phyloP scores from a whole-genome alignment of 2,888 invertebrate species.

The Meteorus cinctellus region DNA sequence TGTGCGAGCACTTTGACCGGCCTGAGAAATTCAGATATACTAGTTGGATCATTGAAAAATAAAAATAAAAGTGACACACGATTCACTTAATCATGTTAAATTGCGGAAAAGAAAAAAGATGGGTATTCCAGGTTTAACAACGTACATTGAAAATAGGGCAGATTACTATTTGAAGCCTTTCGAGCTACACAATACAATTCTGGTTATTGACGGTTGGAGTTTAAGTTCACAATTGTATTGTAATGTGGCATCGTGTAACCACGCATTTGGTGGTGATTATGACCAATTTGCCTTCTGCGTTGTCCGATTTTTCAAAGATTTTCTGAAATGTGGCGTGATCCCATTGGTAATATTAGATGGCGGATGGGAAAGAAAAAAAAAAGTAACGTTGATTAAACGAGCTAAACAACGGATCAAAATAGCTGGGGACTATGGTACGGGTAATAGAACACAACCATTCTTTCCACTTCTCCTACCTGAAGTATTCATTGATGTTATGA shows the following conservation, averaged over 20 bases:
- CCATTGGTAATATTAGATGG: conserved; percentile 89
- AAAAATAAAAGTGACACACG: conserved; percentile 9
- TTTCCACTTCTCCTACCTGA: conserved; percentile 85
- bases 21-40: too few species aligned
- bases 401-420: conserved; percentile 77
- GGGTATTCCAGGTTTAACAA: conserved; percentile 91
- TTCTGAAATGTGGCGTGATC: conserved; percentile 82
- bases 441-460: conserved; percentile 76
- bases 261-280: conserved; percentile 91
- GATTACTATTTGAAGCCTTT: conserved; percentile 79
- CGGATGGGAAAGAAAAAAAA: conserved; percentile 82
- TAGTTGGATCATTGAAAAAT: neutral
- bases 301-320: conserved; percentile 80
- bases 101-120: conserved; percentile 72
- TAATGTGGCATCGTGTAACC: conserved; percentile 77
- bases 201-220: conserved; percentile 89
- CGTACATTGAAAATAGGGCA: conserved; percentile 82
- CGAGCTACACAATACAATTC: conserved; percentile 79
- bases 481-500: conserved; percentile 83
- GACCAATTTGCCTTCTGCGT: conserved; percentile 82
- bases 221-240: conserved; percentile 83
- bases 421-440: conserved; percentile 75
- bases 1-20: too few species aligned
- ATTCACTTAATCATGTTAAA: neutral
- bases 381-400: conserved; percentile 79